phyloP scores from a whole-genome alignment of 2,888 invertebrate genomes.

The Morpho deidamia region DNA sequence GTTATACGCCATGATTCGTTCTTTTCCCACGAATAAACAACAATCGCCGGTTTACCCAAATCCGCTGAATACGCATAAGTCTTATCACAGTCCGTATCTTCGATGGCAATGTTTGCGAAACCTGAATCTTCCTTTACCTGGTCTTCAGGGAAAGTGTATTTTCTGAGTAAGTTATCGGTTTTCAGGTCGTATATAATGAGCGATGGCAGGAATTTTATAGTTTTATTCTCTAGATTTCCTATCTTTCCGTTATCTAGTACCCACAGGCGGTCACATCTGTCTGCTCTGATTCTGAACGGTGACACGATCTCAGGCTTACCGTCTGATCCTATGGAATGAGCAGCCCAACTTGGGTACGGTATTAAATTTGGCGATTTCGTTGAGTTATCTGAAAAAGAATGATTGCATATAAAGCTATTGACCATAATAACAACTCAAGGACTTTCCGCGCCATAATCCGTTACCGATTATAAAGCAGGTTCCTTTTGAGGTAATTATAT shows the following conservation, averaged over 20 bases:
- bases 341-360: conserved; percentile 90
- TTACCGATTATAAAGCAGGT: no score
- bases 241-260: conserved; percentile 86
- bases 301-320: conserved; percentile 82
- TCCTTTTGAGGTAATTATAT: no score
- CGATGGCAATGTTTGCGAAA: conserved; percentile 87
- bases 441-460: no score
- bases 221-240: conserved; percentile 73
- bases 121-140: conserved; percentile 82
- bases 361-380: conserved; percentile 82
- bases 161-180: conserved; percentile 83
- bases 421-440: no score
- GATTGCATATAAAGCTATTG: background rate
- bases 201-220: conserved; percentile 77
- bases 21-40: conserved; percentile 86
- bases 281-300: conserved; percentile 85
- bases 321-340: conserved; percentile 79
- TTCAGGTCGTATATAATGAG: conserved; percentile 85
- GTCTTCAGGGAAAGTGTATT: conserved; percentile 80
- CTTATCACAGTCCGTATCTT: conserved; percentile 85
- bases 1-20: conserved; percentile 86
- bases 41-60: conserved; percentile 81
- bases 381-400: conserved; percentile 76
- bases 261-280: conserved; percentile 88
- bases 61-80: conserved; percentile 86